Base-by-base conservation (phyloP, 2,113 vertebrate species). In the Corapipo altera region DNA sequence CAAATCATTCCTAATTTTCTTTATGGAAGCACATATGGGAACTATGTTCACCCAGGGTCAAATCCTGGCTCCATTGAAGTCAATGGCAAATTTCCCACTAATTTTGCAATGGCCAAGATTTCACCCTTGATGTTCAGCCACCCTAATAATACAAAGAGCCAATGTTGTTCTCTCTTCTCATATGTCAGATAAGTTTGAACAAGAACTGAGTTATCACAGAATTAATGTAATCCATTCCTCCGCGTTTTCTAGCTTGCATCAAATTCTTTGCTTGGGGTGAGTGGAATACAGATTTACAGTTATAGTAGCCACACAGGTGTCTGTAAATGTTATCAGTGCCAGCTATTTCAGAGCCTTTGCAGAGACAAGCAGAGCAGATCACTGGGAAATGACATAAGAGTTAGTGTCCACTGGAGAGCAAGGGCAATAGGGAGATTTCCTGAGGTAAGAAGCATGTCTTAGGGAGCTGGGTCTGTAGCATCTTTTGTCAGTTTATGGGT, bases 61-160 rank as follows among this genome's bases (percentile, higher is more conserved):
- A 95, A 94, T 89, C 44, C 73, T 95, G 93, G 76, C 79, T 94
- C 61, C 62, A 75, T 48, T 94, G 93, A 95, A 91, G 83, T 93
- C 73, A 91, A 76, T 94, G 95, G 95, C 91, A 96, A 93, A 94
- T 91, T 92, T 96, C 88, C 89, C 95, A 93, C 81, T 92, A 69
- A 92, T 94, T 95, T 86, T 93, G 55, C 26, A 87, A 78, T 70
- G 88, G 86, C 92, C 85, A 91, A 74, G 73, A 85, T 75, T 92
- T 95, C 71, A 77, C 48, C 82, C 85, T 94, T 93, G 90, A 86
- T 95, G 90, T 96, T 94, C 88, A 92, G 72, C 57, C 85, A 67
- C 79, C 35, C 79, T 90, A 71, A 58, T 70, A 88, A 90, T 59
- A 91, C 62, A 91, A 83, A 94, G 61, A 94, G 52, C 33, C 69